Conservation (phyloP, 2,797 vertebrate genomes). For the Falco novaeseelandiae region DNA sequence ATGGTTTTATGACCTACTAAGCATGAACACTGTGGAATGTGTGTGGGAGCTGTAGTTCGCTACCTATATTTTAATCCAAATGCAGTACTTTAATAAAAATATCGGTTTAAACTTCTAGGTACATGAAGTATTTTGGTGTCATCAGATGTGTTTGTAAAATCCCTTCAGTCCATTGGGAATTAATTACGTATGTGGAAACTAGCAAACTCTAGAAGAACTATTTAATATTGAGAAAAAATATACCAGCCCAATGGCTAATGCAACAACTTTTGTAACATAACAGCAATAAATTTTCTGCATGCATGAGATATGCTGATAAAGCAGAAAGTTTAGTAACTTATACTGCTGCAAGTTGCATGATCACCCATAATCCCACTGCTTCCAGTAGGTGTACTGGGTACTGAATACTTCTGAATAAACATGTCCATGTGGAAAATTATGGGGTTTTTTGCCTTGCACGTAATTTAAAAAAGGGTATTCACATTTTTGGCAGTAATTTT, state of each 20-base stretch:
- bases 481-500: background rate
- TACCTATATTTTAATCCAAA: background rate
- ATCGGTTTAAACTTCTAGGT: background rate
- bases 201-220: background rate
- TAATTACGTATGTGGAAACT: background rate
- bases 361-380: background rate
- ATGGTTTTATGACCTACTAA: background rate
- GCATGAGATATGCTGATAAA: background rate
- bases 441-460: fast-evolving
- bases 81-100: background rate
- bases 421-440: background rate
- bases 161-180: background rate
- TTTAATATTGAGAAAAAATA: background rate
- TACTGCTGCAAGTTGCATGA: background rate
- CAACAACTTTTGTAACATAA: background rate
- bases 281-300: background rate
- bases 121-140: background rate
- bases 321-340: background rate
- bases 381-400: background rate
- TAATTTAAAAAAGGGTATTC: background rate
- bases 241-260: background rate
- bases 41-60: background rate
- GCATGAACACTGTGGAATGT: background rate
- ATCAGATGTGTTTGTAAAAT: background rate
- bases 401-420: background rate